phyloP scores from a whole-genome alignment of 1,140 invertebrate species.

The Mamestra configurata region DNA sequence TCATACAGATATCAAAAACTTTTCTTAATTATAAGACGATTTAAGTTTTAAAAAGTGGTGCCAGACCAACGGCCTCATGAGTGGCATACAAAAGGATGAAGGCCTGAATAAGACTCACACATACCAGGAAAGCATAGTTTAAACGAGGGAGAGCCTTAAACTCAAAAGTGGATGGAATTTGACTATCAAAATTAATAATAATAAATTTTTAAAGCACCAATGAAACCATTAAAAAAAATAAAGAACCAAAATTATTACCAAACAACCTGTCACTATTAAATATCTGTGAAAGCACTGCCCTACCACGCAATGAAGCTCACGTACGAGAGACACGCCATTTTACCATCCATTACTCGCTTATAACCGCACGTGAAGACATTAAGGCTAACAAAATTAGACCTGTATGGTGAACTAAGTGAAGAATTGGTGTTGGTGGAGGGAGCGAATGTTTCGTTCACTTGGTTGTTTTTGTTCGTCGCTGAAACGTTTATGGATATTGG shows the following conservation, averaged over 20 bases:
- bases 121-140: too few relatives aligned
- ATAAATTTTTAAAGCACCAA: neutral
- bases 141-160: too few relatives aligned
- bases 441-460: neutral
- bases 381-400: neutral
- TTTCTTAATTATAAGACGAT: too few relatives aligned
- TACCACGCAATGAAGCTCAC: neutral
- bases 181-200: too few relatives aligned
- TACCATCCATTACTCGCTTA: neutral
- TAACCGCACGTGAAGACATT: neutral
- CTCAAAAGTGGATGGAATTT: too few relatives aligned
- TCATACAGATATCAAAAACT: too few relatives aligned
- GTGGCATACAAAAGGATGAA: too few relatives aligned
- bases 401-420: neutral
- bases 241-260: neutral
- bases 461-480: slow-evolving; percentile 5
- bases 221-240: neutral
- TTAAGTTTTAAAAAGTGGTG: too few relatives aligned
- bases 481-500: slow-evolving; percentile 2
- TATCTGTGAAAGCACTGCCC: slow-evolving; percentile 14
- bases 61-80: too few relatives aligned
- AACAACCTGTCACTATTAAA: slow-evolving; percentile 5
- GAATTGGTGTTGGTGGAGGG: neutral
- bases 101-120: too few relatives aligned
- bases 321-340: neutral